Percentiles rank a stretch among this genome's conserved stretches.
Conservation (phyloP, 1,140 invertebrate genomes). For the Zaprionus taronus region DNA sequence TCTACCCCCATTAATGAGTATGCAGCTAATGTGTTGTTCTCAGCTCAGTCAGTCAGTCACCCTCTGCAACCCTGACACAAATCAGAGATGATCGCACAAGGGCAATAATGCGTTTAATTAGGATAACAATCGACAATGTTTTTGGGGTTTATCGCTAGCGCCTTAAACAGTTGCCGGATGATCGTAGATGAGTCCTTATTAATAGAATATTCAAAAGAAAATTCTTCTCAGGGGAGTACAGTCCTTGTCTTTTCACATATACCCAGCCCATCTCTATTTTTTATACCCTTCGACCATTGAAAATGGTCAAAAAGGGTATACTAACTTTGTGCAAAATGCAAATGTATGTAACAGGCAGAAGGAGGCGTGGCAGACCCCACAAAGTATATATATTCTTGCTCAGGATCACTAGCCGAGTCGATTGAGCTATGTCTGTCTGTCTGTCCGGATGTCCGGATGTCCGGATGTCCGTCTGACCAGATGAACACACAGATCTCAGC, state of each 20-base stretch:
- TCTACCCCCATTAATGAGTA: constrained; percentile 18
- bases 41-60: constrained; percentile 16
- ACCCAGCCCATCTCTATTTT: background rate
- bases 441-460: too few relatives aligned
- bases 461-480: too few relatives aligned
- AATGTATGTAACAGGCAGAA: too few relatives aligned
- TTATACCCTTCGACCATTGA: too few relatives aligned
- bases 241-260: background rate
- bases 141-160: background rate
- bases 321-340: too few relatives aligned
- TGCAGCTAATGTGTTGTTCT: constrained; percentile 13
- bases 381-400: too few relatives aligned
- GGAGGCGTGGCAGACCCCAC: too few relatives aligned
- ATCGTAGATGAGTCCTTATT: background rate
- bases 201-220: background rate
- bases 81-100: constrained; percentile 20
- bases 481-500: too few relatives aligned
- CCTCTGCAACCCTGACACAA: constrained; percentile 21
- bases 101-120: background rate
- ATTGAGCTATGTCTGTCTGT: too few relatives aligned
- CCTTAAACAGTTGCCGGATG: background rate
- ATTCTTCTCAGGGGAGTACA: background rate
- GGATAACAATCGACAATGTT: background rate
- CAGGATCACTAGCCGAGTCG: too few relatives aligned
- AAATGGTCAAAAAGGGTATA: too few relatives aligned